These are phyloP conservation scores for Congeria kusceri DNA, from an alignment of 2,888 invertebrate species.

Conservation along the genomic window DNA sequence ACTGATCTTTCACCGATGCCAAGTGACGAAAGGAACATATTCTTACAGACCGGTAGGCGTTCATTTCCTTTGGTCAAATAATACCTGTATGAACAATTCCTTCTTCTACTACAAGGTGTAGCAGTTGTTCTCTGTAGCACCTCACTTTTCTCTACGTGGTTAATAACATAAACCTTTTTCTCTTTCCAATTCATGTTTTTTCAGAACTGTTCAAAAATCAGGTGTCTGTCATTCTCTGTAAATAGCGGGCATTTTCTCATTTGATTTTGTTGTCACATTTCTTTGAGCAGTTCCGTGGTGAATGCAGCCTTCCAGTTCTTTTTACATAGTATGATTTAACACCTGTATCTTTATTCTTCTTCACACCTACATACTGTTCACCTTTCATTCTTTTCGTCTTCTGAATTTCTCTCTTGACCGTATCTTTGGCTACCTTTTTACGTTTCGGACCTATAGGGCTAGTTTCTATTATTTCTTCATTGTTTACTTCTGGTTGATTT, in stretches of 20 bases:
- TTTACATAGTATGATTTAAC: constrained; percentile 2
- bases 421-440: not conserved
- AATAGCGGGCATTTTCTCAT: not conserved
- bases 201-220: no score
- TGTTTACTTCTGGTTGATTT: no score
- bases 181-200: no score
- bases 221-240: no score
- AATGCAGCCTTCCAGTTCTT: no score
- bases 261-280: no score
- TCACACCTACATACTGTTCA: constrained; percentile 23
- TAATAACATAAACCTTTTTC: no score
- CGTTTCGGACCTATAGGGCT: constrained; percentile 1
- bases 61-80: constrained; percentile 6
- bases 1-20: constrained; percentile 39
- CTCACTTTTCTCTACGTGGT: no score
- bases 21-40: constrained; percentile 34
- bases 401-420: constrained; percentile 16
- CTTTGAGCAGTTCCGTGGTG: no score
- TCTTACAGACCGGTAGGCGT: constrained; percentile 39
- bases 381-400: constrained; percentile 33
- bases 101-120: not conserved
- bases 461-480: constrained; percentile 28
- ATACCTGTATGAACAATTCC: constrained; percentile 25
- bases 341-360: constrained; percentile 29
- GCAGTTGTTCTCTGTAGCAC: no score